These are phyloP conservation scores for Phainopepla nitens DNA, from an alignment of 2,113 vertebrate genomes.

Conservation along the genomic window DNA sequence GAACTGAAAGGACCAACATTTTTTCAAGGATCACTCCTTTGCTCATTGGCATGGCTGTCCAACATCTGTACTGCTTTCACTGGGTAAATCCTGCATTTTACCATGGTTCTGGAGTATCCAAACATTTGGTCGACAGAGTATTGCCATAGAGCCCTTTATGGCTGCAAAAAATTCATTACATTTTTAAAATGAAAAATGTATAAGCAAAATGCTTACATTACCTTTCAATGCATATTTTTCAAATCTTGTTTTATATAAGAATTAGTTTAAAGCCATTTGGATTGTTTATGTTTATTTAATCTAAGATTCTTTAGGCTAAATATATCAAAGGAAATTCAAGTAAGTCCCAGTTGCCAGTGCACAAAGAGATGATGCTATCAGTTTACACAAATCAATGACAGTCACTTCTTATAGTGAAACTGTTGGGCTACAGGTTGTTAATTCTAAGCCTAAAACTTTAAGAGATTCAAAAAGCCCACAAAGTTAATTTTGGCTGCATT, in stretches of 20 bases:
- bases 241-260: not conserved
- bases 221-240: not conserved
- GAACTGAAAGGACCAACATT: not conserved
- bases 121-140: not conserved
- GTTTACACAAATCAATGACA: not conserved
- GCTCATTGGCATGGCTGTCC: not conserved
- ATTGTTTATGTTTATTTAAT: constrained; percentile 6
- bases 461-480: not conserved
- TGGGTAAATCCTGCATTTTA: not conserved
- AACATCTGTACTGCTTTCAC: not conserved
- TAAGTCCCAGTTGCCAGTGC: not conserved
- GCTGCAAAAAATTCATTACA: not conserved
- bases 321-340: constrained; percentile 26
- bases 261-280: not conserved
- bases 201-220: not conserved
- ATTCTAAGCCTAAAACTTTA: not conserved
- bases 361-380: not conserved
- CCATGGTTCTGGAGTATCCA: not conserved
- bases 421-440: not conserved
- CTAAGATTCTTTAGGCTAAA: not conserved
- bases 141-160: not conserved
- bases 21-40: not conserved
- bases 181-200: not conserved
- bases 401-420: not conserved
- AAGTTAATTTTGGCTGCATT: not conserved